Percentiles rank a stretch among this genome's conserved stretches.
Evolutionary conservation across 1,140 invertebrate genomes (phyloP).

Genomic region (Sesamia nonagrioides): DNA sequence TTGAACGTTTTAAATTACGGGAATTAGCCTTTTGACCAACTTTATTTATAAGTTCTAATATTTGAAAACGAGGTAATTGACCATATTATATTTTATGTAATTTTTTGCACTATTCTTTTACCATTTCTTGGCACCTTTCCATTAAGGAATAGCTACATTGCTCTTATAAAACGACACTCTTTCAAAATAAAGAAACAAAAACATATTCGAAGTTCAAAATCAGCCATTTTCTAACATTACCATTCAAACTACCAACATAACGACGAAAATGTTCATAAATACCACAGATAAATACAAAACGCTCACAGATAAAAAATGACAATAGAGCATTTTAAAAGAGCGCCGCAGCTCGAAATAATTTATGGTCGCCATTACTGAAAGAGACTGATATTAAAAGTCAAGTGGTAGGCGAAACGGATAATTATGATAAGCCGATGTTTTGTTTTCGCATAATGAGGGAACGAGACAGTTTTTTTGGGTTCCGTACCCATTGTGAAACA

Average conservation of each 20-base stretch:
- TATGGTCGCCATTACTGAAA: conserved; percentile 2
- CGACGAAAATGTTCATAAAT: conserved; percentile 13
- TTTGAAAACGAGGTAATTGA: too few relatives aligned
- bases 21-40: too few relatives aligned
- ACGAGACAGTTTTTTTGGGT: neutral
- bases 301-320: conserved; percentile 32
- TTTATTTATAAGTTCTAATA: too few relatives aligned
- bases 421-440: conserved; percentile 36
- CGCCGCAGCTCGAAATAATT: conserved; percentile 16
- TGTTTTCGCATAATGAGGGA: conserved; percentile 12
- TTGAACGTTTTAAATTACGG: too few relatives aligned
- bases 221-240: conserved; percentile 6
- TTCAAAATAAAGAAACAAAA: neutral
- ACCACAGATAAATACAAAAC: neutral
- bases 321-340: conserved; percentile 17
- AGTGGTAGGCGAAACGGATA: conserved; percentile 29
- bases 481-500: too few relatives aligned
- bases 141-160: too few relatives aligned
- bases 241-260: conserved; percentile 28
- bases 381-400: conserved; percentile 21
- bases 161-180: too few relatives aligned
- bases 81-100: too few relatives aligned
- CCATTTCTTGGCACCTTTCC: too few relatives aligned
- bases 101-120: too few relatives aligned
- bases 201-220: neutral